Evolutionary conservation across 1,140 invertebrate species (phyloP).

Genomic region (Macrobrachium nipponense): DNA sequence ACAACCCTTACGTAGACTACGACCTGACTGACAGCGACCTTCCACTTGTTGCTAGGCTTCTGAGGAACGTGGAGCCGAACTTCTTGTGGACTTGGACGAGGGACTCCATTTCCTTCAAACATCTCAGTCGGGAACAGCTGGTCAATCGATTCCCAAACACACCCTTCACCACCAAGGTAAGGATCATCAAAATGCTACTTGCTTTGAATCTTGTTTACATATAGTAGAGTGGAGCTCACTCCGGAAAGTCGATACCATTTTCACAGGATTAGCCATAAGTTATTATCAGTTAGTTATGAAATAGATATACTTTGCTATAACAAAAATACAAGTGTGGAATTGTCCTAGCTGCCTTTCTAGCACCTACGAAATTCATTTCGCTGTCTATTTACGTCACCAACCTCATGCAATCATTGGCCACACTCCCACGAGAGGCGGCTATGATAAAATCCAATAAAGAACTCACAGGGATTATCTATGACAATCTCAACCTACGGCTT

Average conservation of each 20-base stretch:
- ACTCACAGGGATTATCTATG: no score
- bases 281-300: neutral
- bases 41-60: conserved; percentile 67
- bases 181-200: neutral
- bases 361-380: no score
- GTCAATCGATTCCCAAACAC: conserved; percentile 84
- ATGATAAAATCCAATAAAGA: no score
- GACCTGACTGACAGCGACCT: conserved; percentile 52
- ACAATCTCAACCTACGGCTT: no score
- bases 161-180: conserved; percentile 84
- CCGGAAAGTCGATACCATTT: no score
- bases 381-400: no score
- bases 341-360: no score
- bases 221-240: neutral
- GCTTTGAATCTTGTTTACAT: neutral
- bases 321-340: no score
- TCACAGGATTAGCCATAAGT: neutral
- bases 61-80: conserved; percentile 75
- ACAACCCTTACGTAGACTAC: conserved; percentile 59
- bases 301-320: no score
- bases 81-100: conserved; percentile 89
- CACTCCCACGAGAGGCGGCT: no score
- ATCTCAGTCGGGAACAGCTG: conserved; percentile 76
- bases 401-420: no score
- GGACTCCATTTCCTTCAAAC: conserved; percentile 80